Evolutionary conservation across 2,113 vertebrate species (phyloP).

Genomic region (Onychorhynchus coronatus): DNA sequence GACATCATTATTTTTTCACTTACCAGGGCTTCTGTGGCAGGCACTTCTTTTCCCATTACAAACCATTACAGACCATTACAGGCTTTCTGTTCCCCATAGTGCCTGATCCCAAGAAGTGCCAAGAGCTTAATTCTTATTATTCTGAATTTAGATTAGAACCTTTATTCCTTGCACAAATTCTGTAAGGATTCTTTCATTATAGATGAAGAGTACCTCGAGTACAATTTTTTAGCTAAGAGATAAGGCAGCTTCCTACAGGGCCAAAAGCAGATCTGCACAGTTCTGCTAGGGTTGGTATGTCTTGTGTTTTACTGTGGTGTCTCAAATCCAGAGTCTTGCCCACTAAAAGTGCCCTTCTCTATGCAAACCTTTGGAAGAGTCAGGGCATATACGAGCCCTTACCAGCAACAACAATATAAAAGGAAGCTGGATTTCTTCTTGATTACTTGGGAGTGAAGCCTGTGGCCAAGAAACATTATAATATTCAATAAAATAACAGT

Average conservation of each 20-base stretch:
- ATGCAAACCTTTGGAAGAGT: background rate
- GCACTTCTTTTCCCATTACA: background rate
- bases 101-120: background rate
- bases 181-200: background rate
- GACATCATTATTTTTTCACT: background rate
- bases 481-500: background rate
- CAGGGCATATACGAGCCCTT: background rate
- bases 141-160: background rate
- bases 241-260: background rate
- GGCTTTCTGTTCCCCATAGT: background rate
- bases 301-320: background rate
- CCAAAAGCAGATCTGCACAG: background rate
- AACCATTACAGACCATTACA: background rate
- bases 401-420: background rate
- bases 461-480: background rate
- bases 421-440: background rate
- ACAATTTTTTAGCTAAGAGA: background rate
- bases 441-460: background rate
- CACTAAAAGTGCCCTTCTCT: background rate
- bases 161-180: background rate
- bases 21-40: background rate
- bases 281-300: background rate
- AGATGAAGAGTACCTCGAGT: background rate
- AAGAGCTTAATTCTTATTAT: background rate
- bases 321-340: background rate